Conservation (phyloP, 2,888 invertebrate species). For the Acanthococcus lagerstroemiae region DNA sequence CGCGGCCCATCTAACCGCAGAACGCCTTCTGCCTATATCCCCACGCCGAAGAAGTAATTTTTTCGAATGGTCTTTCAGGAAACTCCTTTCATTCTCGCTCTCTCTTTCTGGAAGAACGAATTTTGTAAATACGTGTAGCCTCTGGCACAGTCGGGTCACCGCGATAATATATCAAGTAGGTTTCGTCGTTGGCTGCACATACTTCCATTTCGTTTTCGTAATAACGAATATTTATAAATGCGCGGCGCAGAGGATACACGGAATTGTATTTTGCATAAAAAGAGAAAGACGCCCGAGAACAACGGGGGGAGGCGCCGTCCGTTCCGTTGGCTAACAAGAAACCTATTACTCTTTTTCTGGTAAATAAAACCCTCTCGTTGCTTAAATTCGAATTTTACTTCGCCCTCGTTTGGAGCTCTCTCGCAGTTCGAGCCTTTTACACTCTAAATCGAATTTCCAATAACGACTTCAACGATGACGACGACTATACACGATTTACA, state of each 20-base stretch:
- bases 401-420: not conserved
- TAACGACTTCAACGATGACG: constrained; percentile 27
- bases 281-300: constrained; percentile 5
- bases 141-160: constrained; percentile 4
- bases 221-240: constrained; percentile 25
- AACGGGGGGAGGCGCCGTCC: not conserved
- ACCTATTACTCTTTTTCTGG: constrained; percentile 27
- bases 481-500: constrained; percentile 26
- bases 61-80: no score
- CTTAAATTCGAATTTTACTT: constrained; percentile 25
- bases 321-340: constrained; percentile 27
- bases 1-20: no score
- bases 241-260: no score
- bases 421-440: constrained; percentile 24
- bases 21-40: no score
- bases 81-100: no score
- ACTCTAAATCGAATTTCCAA: constrained; percentile 31
- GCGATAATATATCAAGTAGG: constrained; percentile 2
- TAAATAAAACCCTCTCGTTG: constrained; percentile 29
- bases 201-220: not conserved
- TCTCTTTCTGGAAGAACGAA: not conserved
- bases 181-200: not conserved
- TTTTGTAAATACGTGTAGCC: not conserved
- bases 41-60: not conserved
- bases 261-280: constrained; percentile 26